These are phyloP conservation scores for Callospermophilus lateralis DNA, from an alignment of 2,113 vertebrate genomes.

Conservation along the genomic window DNA sequence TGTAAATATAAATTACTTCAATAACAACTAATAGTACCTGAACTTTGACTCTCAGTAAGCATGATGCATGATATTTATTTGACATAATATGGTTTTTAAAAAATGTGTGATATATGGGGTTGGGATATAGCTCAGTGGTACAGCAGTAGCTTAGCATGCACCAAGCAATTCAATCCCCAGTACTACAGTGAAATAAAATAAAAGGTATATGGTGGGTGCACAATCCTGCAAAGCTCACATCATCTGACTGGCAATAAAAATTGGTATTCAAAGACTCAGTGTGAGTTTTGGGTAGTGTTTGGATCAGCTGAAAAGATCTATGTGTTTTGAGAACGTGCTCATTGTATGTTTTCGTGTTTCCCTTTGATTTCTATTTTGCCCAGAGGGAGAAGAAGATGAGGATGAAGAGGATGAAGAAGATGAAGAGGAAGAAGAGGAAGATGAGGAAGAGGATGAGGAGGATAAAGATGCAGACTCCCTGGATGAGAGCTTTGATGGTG, in stretches of 20 bases:
- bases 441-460: slow-evolving; percentile 94
- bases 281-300: background rate
- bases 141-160: background rate
- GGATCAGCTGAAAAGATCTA: background rate
- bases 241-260: no score
- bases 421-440: slow-evolving; percentile 91
- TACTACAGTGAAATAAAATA: background rate
- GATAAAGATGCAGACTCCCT: slow-evolving; percentile 91
- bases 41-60: background rate
- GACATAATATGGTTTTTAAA: background rate
- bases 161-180: background rate
- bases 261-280: background rate
- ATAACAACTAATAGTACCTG: background rate
- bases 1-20: background rate
- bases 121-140: background rate
- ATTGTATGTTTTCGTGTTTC: slow-evolving; percentile 44
- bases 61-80: background rate
- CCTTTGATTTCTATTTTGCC: slow-evolving; percentile 57
- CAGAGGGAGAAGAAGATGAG: slow-evolving; percentile 91
- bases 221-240: background rate
- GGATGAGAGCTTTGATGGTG: slow-evolving; percentile 93
- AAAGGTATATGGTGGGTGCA: background rate
- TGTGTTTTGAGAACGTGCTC: background rate
- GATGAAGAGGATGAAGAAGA: slow-evolving; percentile 94
- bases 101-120: background rate